Percentiles rank a stretch among this genome's conserved stretches.
Evolutionary conservation across 2,113 vertebrate species (phyloP).

Genomic region (Leptodactylus fuscus): DNA sequence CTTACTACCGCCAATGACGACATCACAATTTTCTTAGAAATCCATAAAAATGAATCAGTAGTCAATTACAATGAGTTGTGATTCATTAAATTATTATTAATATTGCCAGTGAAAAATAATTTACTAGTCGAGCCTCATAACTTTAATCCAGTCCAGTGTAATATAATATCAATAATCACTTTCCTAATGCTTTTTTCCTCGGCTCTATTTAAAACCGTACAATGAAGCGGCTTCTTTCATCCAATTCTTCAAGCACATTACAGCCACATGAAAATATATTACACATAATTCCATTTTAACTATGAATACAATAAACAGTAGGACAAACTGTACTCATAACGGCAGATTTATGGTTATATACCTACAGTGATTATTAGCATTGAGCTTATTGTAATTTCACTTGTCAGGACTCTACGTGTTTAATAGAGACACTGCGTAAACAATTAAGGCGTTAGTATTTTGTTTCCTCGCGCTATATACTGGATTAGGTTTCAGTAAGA

Average conservation of each 20-base stretch:
- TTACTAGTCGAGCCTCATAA: constrained; percentile 37
- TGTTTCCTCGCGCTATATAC: background rate
- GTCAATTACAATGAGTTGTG: constrained; percentile 36
- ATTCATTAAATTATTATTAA: constrained; percentile 39
- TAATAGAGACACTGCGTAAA: constrained; percentile 32
- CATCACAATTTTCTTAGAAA: constrained; percentile 36
- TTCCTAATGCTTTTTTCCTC: constrained; percentile 35
- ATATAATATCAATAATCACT: constrained; percentile 46
- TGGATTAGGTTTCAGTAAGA: background rate
- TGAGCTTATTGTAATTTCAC: constrained; percentile 32
- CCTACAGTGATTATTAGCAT: constrained; percentile 42
- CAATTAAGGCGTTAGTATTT: constrained; percentile 39
- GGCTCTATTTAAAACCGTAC: constrained; percentile 25
- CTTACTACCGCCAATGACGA: background rate
- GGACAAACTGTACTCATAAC: constrained; percentile 41
- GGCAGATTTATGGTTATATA: constrained; percentile 50
- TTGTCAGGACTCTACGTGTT: constrained; percentile 25
- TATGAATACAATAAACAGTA: constrained; percentile 40
- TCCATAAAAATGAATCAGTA: constrained; percentile 43
- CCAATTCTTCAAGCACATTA: constrained; percentile 36
- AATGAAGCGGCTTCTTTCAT: constrained; percentile 11
- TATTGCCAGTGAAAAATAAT: constrained; percentile 32
- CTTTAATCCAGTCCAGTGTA: constrained; percentile 18
- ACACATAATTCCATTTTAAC: constrained; percentile 38
- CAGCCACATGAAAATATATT: constrained; percentile 44